A percentile compares a stretch with the other conserved stretches of the same genome.
phyloP scores from a whole-genome alignment of 2,113 vertebrate genomes.

The Pholis gunnellus region DNA sequence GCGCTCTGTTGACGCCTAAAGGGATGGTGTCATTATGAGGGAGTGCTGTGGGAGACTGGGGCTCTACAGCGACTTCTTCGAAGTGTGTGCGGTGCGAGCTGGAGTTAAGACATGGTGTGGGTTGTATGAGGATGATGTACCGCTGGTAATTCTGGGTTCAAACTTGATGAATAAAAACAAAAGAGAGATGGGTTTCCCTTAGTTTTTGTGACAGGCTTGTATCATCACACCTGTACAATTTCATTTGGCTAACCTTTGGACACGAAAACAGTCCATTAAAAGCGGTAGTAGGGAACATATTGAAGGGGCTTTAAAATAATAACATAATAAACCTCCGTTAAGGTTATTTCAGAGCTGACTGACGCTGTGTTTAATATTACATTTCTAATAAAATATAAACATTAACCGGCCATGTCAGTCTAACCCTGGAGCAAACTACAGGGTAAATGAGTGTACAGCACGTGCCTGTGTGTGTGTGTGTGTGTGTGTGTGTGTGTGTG shows the following conservation, averaged over 20 bases:
- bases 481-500: background rate
- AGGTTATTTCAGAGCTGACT: conserved; percentile 17
- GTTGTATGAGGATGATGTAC: background rate
- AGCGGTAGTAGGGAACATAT: background rate
- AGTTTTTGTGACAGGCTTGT: background rate
- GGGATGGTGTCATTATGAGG: conserved; percentile 66
- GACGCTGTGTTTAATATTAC: conserved; percentile 43
- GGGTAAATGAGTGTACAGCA: conserved; percentile 45
- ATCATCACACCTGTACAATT: background rate
- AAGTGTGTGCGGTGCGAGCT: background rate
- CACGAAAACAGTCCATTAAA: conserved; percentile 8
- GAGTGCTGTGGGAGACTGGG: conserved; percentile 61
- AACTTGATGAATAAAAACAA: background rate
- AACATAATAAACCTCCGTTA: conserved; percentile 12
- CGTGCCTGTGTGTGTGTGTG: conserved; percentile 13
- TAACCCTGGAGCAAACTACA: conserved; percentile 48
- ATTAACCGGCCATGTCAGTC: conserved; percentile 49
- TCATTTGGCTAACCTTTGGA: background rate
- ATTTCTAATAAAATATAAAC: conserved; percentile 66
- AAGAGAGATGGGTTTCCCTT: background rate
- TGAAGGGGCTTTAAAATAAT: conserved; percentile 12
- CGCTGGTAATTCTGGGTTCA: conserved; percentile 19
- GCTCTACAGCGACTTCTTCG: conserved; percentile 42
- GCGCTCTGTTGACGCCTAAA: conserved; percentile 69
- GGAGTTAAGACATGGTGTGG: background rate